A percentile compares a stretch with the other conserved stretches of the same genome.
Evolutionary conservation across 2,113 vertebrate species (phyloP).

Genomic region (Pituophis catenifer): DNA sequence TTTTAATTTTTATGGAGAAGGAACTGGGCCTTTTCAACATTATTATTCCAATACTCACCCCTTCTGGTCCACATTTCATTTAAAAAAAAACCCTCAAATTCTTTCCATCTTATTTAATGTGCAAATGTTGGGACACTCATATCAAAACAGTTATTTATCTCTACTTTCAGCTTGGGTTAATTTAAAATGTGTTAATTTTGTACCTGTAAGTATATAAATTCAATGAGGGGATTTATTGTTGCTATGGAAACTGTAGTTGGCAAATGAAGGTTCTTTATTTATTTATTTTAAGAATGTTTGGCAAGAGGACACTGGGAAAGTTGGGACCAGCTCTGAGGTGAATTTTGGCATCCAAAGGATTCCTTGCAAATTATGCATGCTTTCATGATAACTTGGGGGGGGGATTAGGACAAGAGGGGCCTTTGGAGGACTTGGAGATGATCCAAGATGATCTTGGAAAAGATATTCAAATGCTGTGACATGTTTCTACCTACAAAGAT

Average conservation of each 20-base stretch:
- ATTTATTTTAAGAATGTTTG: background rate
- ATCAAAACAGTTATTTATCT: background rate
- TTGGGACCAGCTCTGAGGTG: background rate
- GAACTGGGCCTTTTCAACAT: background rate
- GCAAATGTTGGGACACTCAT: background rate
- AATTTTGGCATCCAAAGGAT: background rate
- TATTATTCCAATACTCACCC: background rate
- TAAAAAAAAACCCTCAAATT: background rate
- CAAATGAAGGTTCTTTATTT: background rate
- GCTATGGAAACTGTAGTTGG: background rate
- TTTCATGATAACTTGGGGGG: background rate
- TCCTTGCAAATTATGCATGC: background rate
- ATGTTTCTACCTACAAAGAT: background rate
- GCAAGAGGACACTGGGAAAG: background rate
- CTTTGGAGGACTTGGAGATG: background rate
- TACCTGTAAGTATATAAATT: background rate
- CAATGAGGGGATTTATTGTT: background rate
- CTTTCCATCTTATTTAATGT: background rate
- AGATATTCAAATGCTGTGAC: background rate
- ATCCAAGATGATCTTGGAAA: background rate
- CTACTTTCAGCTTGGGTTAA: background rate
- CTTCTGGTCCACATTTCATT: background rate
- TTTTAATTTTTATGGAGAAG: background rate
- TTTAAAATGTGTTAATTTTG: background rate
- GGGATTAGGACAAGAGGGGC: background rate